Evolutionary conservation across 2,113 vertebrate species (phyloP).

Genomic region (Thinocorus orbignyianus): DNA sequence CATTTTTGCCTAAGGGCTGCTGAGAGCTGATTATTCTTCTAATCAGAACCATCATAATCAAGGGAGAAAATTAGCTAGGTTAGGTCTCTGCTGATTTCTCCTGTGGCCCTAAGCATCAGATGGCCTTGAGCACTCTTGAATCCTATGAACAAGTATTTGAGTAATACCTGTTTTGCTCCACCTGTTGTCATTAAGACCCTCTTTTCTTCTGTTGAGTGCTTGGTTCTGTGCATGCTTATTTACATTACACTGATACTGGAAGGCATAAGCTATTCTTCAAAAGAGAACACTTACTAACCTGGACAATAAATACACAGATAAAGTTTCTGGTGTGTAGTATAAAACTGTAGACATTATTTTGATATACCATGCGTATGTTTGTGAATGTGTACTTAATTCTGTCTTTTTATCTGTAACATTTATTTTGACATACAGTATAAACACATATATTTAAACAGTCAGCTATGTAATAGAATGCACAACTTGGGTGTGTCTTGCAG

Average conservation of each 20-base stretch:
- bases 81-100: constrained; percentile 71
- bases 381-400: neutral
- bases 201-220: constrained; percentile 19
- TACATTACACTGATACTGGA: neutral
- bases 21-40: constrained; percentile 74
- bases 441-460: neutral
- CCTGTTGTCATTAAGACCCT: constrained; percentile 50
- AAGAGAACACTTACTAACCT: constrained; percentile 24
- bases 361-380: neutral
- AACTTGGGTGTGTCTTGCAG: neutral
- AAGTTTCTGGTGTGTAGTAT: neutral
- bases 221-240: constrained; percentile 29
- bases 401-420: neutral
- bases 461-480: neutral
- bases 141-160: constrained; percentile 66
- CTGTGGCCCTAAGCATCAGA: constrained; percentile 53
- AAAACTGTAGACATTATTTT: constrained; percentile 19
- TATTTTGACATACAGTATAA: neutral
- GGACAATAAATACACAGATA: neutral
- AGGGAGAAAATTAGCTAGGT: constrained; percentile 74
- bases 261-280: neutral
- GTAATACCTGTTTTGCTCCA: constrained; percentile 39
- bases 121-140: constrained; percentile 71
- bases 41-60: constrained; percentile 74
- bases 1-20: constrained; percentile 71